phyloP scores from a whole-genome alignment of 2,113 vertebrate species.

The Guaruba guarouba region DNA sequence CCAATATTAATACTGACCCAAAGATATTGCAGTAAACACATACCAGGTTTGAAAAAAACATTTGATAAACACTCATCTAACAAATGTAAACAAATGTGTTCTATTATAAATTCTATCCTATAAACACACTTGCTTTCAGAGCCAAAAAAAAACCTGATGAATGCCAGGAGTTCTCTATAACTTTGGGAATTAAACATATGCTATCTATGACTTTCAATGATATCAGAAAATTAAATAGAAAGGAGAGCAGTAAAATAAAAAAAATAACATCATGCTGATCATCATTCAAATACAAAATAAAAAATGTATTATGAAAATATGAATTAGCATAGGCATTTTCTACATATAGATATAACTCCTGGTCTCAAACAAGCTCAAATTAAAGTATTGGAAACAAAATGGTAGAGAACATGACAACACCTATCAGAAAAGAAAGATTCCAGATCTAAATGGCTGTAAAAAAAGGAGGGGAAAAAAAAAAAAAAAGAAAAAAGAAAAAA shows the following conservation, averaged over 20 bases:
- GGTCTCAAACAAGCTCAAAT: neutral
- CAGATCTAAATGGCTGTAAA: neutral
- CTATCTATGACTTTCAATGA: neutral
- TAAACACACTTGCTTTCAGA: neutral
- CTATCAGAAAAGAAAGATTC: neutral
- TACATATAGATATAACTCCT: neutral
- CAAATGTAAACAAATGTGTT: neutral
- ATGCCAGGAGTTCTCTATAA: neutral
- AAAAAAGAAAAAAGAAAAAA: too few relatives aligned
- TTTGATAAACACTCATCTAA: slow-evolving; percentile 14
- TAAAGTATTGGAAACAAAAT: neutral
- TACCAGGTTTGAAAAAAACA: neutral
- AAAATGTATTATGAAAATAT: neutral
- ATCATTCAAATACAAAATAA: neutral
- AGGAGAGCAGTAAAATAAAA: neutral
- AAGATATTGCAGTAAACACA: neutral
- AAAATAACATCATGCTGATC: neutral
- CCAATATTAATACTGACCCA: neutral
- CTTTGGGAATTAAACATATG: neutral
- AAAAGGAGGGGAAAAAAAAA: too few relatives aligned
- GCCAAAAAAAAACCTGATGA: neutral
- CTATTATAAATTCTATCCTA: neutral
- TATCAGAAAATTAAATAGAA: neutral
- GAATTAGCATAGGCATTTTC: neutral
- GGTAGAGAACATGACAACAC: neutral